These are phyloP conservation scores for Lycaon pictus DNA, from an alignment of 2,113 vertebrate species.

Conservation along the genomic window DNA sequence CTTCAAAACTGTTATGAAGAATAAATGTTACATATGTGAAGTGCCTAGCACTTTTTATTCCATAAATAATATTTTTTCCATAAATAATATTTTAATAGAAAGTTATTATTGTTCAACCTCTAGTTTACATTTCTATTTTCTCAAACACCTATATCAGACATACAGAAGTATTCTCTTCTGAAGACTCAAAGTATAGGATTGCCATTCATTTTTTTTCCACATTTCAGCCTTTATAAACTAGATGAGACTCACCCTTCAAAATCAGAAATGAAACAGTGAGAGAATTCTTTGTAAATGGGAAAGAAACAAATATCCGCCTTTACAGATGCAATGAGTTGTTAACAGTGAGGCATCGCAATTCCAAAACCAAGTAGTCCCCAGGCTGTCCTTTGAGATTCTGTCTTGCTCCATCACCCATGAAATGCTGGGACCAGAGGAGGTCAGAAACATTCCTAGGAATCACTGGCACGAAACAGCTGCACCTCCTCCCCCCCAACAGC, in stretches of 20 bases:
- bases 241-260: constrained; percentile 63
- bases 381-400: constrained; percentile 89
- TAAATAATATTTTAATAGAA: constrained; percentile 39
- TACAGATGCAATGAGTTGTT: constrained; percentile 72
- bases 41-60: background rate
- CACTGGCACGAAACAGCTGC: constrained; percentile 89
- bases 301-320: background rate
- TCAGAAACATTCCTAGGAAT: constrained; percentile 93
- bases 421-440: constrained; percentile 85
- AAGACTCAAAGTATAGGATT: constrained; percentile 33
- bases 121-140: constrained; percentile 49
- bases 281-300: background rate
- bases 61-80: constrained; percentile 36
- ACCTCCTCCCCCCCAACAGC: constrained; percentile 54
- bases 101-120: background rate
- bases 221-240: constrained; percentile 46
- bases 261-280: constrained; percentile 58
- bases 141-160: background rate
- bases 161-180: constrained; percentile 49
- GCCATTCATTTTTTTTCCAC: constrained; percentile 22
- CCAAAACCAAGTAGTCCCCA: constrained; percentile 86
- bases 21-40: background rate
- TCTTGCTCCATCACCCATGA: constrained; percentile 91
- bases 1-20: constrained; percentile 36
- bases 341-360: constrained; percentile 76